Evolutionary conservation across 2,888 invertebrate species (phyloP), one percentile per base, ranked within the genome.

Genomic region (Acrobasis suavella): DNA sequence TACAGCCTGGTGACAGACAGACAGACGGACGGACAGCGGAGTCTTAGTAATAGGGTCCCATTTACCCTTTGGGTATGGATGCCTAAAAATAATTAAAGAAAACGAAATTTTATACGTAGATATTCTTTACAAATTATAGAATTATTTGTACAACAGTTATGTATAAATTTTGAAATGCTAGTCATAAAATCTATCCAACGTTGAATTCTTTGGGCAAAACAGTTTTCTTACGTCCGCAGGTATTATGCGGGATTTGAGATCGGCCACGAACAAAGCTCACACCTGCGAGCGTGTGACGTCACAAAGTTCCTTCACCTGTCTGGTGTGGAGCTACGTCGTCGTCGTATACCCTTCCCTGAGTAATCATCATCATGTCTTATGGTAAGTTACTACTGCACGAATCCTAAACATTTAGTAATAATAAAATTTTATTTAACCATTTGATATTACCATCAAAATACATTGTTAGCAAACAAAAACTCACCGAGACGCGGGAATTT

Each of bases 291-390:
- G 65, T 62, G 72, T 80, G 80, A 80, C 81, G 80, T 80, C 81
- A 81, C 73, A 78, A 73, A 77, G 83, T 83, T 81, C 79, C 78
- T 83, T 85, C 85, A 86, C 85, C 85, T 86, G 85, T 80, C 80
- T 76, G 70, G 66, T 70, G 70, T 69, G 62, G 66, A 72, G 72
- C 63, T 59, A 64, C 68, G 16, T 12, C 56, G 17, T 39, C 9
- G 9, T 39, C 16, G 39, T 22, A 22, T 22, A 22, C 22, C 22
- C 22, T 22, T 22, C 22, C 22, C 22, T 22, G 3, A 22, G 22
- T 22, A 22, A 22, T 22, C 3, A 22, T 22, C 56, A 39, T 38
- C 38, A 38, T n/a, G n/a, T n/a, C n/a, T n/a, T n/a, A n/a, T n/a
- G n/a, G n/a, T n/a, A n/a, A n/a, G n/a, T n/a, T n/a, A n/a, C n/a